These are phyloP conservation scores for Ichneumoninae sp. DNA, from an alignment of 2,888 invertebrate genomes.

Conservation along the genomic window DNA sequence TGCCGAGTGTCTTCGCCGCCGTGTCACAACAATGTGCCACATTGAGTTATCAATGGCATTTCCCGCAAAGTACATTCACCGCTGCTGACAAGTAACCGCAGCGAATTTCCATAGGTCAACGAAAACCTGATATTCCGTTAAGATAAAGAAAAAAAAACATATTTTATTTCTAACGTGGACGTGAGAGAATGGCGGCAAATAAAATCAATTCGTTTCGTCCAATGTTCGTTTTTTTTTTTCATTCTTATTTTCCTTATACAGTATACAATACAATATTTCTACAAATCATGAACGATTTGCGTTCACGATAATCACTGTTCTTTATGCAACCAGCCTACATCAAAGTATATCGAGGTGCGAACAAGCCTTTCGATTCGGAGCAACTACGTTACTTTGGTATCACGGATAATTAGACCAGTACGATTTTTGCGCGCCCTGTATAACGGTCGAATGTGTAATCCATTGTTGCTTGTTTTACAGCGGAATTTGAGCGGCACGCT, in stretches of 20 bases:
- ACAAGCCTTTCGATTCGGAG: constrained; percentile 23
- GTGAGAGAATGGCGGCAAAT: constrained; percentile 37
- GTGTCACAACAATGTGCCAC: background rate
- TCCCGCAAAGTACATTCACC: background rate
- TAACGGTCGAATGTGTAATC: constrained; percentile 26
- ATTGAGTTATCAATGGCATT: background rate
- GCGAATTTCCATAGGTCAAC: constrained; percentile 45
- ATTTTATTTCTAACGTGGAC: constrained; percentile 54
- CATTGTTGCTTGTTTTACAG: constrained; percentile 53
- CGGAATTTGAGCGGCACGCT: constrained; percentile 44
- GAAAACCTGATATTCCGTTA: constrained; percentile 57
- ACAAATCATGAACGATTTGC: constrained; percentile 55
- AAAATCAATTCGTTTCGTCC: constrained; percentile 52
- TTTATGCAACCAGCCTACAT: constrained; percentile 32
- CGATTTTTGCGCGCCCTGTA: background rate
- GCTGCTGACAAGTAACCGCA: background rate
- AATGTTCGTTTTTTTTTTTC: constrained; percentile 37
- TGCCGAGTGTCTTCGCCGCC: background rate
- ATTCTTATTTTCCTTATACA: constrained; percentile 64
- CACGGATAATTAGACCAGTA: constrained; percentile 58
- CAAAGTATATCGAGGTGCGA: constrained; percentile 16
- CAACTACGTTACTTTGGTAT: constrained; percentile 22
- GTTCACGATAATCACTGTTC: constrained; percentile 54
- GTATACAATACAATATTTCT: constrained; percentile 65
- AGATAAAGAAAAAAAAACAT: constrained; percentile 40